phyloP scores from a whole-genome alignment of 2,113 vertebrate genomes.

The Varanus salvator region DNA sequence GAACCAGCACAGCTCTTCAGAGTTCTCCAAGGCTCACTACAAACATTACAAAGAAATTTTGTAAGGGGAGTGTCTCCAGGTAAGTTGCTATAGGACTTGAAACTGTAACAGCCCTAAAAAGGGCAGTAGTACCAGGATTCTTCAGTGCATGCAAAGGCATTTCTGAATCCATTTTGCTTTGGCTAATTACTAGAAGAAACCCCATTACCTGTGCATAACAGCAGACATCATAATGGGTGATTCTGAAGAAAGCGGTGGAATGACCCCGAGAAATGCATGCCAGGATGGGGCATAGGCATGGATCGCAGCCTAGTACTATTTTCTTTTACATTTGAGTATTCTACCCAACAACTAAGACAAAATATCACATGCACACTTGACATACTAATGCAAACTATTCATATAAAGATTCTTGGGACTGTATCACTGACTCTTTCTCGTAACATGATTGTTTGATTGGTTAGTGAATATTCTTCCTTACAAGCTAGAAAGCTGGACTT shows the following conservation, averaged over 20 bases:
- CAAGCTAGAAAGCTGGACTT: neutral
- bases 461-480: neutral
- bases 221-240: neutral
- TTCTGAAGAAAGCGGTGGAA: neutral
- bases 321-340: too few species aligned
- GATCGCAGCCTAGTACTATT: too few species aligned
- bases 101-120: slow-evolving; percentile 2
- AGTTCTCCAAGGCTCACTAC: slow-evolving; percentile 6
- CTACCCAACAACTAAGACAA: too few species aligned
- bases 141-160: neutral
- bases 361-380: too few species aligned
- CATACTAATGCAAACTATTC: too few species aligned
- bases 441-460: too few species aligned
- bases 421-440: too few species aligned
- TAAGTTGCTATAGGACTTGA: neutral
- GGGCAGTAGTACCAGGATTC: slow-evolving; percentile 1
- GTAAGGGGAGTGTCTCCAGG: neutral
- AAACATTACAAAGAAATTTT: neutral
- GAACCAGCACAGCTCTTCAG: slow-evolving; percentile 17
- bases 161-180: neutral
- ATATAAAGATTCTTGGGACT: too few species aligned
- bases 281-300: too few species aligned
- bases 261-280: too few species aligned
- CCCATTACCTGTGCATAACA: neutral
- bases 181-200: neutral